Percentiles rank a stretch among this genome's conserved stretches.
Conservation (phyloP, 2,113 vertebrate genomes). For the Reinhardtius hippoglossoides region DNA sequence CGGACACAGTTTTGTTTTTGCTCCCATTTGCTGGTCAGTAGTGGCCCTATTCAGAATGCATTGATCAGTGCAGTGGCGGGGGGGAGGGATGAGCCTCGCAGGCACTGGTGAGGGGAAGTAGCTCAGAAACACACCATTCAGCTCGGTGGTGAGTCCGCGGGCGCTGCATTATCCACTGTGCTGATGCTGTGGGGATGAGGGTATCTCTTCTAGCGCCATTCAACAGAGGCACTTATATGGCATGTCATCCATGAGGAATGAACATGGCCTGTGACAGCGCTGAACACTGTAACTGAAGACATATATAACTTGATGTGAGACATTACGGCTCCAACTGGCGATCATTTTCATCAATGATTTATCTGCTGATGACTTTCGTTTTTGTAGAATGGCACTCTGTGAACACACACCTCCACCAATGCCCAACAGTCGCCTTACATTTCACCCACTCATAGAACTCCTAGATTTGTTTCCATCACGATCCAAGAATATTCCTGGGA, state of each 20-base stretch:
- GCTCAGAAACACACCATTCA: slow-evolving; percentile 64
- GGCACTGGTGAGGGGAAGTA: slow-evolving; percentile 28
- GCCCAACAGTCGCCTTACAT: too few relatives aligned
- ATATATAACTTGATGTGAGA: neutral
- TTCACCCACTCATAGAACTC: too few relatives aligned
- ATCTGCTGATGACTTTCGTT: too few relatives aligned
- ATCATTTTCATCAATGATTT: neutral
- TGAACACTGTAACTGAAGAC: neutral
- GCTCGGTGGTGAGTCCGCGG: slow-evolving; percentile 47
- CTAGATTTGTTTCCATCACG: too few relatives aligned
- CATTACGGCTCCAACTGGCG: neutral
- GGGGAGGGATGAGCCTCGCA: slow-evolving; percentile 58
- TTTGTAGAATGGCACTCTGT: too few relatives aligned
- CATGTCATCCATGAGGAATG: slow-evolving; percentile 15
- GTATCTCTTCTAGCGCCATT: slow-evolving; percentile 45
- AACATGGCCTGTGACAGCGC: neutral
- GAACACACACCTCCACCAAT: too few relatives aligned
- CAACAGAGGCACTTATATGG: slow-evolving; percentile 56
- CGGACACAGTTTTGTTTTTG: slow-evolving; percentile 70
- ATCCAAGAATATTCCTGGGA: too few relatives aligned
- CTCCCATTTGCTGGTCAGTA: slow-evolving; percentile 57
- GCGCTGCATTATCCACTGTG: slow-evolving; percentile 57
- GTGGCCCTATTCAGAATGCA: slow-evolving; percentile 70
- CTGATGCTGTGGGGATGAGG: slow-evolving; percentile 40
- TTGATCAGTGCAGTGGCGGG: slow-evolving; percentile 55